Evolutionary conservation across 2,113 vertebrate species (phyloP), one percentile per base, ranked within the genome.

Genomic region (Caloenas nicobarica): DNA sequence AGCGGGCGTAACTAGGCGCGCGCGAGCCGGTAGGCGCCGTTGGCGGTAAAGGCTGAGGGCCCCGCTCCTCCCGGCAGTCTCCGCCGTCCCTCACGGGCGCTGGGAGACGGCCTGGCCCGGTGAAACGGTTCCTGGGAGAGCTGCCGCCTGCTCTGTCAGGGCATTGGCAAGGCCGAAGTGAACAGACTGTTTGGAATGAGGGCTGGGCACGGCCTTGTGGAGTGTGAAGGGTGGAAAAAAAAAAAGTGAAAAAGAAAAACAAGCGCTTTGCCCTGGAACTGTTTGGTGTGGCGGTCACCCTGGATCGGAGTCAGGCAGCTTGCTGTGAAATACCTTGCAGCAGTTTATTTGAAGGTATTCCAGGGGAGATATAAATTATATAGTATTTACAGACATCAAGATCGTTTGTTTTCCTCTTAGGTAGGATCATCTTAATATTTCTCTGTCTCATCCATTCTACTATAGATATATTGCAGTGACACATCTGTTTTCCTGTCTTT

Each of bases 381-480:
- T 25, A 5, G 6, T 42, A 2, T 15, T 58, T 66, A 53, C 7
- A 5, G 14, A 7, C 15, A 21, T 3, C 29, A 14, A 18, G 17
- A 8, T 58, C 6, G 2, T 11, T 2, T 14, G 1, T 28, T 36
- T 66, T 28, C 10, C 22, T 48, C 7, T 48, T 34, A 23, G 15
- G 22, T 48, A 24, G 33, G 14, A 11, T n/a, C 8, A 19, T 34
- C 33, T 25, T 54, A 73, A 10, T 3, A 6, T 60, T 82, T 57
- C 12, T 70, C 40, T 10, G 1, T 38, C n/a, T 54, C 2, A 72
- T 77, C 46, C 2, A 0, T 42, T 81, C 21, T 34, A 1, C 33
- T 57, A 0, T 4, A 42, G 16, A 5, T 61, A 7, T 0, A 7
- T n/a, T 1, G 1, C 12, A 26, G 60, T 16, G 33, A 31, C n/a